A percentile compares a stretch with the other conserved stretches of the same genome.
phyloP scores from a whole-genome alignment of 2,797 vertebrate species.

The Crenuchus spilurus region DNA sequence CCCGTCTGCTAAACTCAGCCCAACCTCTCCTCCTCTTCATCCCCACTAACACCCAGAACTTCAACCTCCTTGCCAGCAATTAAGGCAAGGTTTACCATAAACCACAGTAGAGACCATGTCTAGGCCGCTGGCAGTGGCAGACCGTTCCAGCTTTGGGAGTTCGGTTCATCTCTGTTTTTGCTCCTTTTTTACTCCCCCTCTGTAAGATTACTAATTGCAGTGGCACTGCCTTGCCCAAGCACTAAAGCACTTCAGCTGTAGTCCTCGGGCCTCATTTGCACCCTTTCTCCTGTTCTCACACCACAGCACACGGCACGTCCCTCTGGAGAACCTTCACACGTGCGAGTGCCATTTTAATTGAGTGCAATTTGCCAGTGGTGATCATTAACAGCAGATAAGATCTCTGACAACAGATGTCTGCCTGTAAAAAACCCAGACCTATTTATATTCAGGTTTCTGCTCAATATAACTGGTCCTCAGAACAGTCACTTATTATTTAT shows the following conservation, averaged over 20 bases:
- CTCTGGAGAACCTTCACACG: conserved; percentile 62
- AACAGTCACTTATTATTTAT: conserved; percentile 16
- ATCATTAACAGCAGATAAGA: conserved; percentile 69
- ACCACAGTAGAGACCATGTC: conserved; percentile 40
- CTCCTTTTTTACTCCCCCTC: conserved; percentile 23
- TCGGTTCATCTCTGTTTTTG: conserved; percentile 45
- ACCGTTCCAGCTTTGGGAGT: conserved; percentile 37
- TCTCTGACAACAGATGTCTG: conserved; percentile 62
- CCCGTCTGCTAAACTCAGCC: conserved; percentile 18
- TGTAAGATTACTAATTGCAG: conserved; percentile 61
- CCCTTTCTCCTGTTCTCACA: conserved; percentile 48
- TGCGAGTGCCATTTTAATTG: conserved; percentile 68
- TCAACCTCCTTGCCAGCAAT: conserved; percentile 57
- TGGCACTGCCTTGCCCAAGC: conserved; percentile 59
- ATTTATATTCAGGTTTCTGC: conserved; percentile 17
- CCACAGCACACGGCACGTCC: conserved; percentile 43
- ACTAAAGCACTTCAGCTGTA: conserved; percentile 52
- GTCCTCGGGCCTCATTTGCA: conserved; percentile 65
- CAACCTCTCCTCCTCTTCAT: conserved; percentile 47
- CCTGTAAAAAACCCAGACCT: background rate
- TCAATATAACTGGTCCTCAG: background rate
- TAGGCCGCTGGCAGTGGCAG: conserved; percentile 45
- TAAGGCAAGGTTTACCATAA: conserved; percentile 51
- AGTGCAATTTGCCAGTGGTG: conserved; percentile 67
- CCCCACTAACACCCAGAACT: conserved; percentile 52